These are phyloP conservation scores for Chymomyza fuscimana DNA, from an alignment of 2,888 invertebrate species.

Conservation along the genomic window DNA sequence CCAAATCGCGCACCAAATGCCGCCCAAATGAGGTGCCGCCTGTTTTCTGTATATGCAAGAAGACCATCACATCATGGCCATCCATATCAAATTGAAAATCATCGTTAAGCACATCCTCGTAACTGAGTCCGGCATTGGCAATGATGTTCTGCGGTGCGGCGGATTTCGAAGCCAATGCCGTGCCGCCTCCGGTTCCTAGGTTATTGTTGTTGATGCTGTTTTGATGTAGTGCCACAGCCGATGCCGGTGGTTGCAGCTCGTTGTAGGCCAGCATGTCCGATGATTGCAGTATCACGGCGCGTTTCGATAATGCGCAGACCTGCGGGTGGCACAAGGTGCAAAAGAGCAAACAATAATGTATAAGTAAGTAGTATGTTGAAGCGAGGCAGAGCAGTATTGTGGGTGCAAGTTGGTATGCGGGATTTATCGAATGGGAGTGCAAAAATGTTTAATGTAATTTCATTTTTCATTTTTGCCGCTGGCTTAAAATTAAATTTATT, in stretches of 20 bases:
- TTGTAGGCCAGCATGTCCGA: constrained; percentile 80
- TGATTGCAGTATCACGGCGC: constrained; percentile 82
- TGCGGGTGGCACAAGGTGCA: constrained; percentile 68
- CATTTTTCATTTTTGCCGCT: constrained; percentile 40
- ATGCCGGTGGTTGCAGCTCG: constrained; percentile 62
- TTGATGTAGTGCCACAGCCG: constrained; percentile 55
- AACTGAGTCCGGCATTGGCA: constrained; percentile 84
- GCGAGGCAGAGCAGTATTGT: not conserved
- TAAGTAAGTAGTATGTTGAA: not conserved
- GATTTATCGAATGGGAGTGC: not conserved
- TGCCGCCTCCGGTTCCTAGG: constrained; percentile 48
- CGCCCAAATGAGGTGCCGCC: constrained; percentile 98
- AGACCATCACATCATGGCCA: constrained; percentile 98
- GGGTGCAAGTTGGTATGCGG: too few species aligned
- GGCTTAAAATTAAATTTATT: constrained; percentile 65
- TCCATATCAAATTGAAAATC: constrained; percentile 94
- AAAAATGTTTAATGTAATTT: constrained; percentile 45
- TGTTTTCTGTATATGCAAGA: constrained; percentile 98
- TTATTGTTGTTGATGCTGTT: constrained; percentile 47
- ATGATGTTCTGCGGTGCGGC: constrained; percentile 76
- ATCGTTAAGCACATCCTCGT: constrained; percentile 92
- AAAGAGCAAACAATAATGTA: constrained; percentile 29
- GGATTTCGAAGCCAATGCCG: constrained; percentile 68
- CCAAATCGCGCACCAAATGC: constrained; percentile 96
- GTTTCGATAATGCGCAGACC: constrained; percentile 87